Evolutionary conservation across 2,888 invertebrate genomes (phyloP), one percentile per base, ranked within the genome.

Genomic region (Ennomos quercinarius): DNA sequence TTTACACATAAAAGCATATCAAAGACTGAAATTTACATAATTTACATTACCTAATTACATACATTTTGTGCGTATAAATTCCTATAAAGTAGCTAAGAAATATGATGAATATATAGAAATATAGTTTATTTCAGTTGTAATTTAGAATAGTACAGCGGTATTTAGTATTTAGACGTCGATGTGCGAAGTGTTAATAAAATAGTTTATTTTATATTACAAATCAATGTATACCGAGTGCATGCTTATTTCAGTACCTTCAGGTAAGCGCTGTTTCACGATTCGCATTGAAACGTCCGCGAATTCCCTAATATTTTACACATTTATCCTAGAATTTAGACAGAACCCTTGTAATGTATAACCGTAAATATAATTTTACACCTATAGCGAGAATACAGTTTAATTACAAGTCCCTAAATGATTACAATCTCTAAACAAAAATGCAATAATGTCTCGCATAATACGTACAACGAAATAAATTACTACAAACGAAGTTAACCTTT

Each of bases 371-470:
- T 72, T 80, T 82, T 77, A 84, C 70, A 82, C 77, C 78, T 81
- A 85, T 83, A 83, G 78, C 75, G 75, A 81, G 68, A 72, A 71
- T 75, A 82, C 64, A 75, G 71, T 77, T 79, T 72, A 81, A 83
- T 80, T 83, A 87, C 81, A 85, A 68, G 72, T 81, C 73, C 75
- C 79, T 85, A 80, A 78, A 82, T 61, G 77, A 83, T 81, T 84
- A 83, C 73, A 83, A 84, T 83, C 71, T 81, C 78, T 82, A 81
- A 83, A 83, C 77, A 80, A 83, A 78, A 91, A 91, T 89, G 89
- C 88, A 87, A 88, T 83, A 85, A 78, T 65, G 67, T 76, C 82
- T 85, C 85, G 86, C 40, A 58, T 45, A 55, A 27, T 40, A 65
- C 56, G 50, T 66, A 67, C 70, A 76, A 74, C 77, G 78, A 83